These are phyloP conservation scores for Cyrtonyx montezumae DNA, from an alignment of 2,113 vertebrate genomes.

Conservation along the genomic window DNA sequence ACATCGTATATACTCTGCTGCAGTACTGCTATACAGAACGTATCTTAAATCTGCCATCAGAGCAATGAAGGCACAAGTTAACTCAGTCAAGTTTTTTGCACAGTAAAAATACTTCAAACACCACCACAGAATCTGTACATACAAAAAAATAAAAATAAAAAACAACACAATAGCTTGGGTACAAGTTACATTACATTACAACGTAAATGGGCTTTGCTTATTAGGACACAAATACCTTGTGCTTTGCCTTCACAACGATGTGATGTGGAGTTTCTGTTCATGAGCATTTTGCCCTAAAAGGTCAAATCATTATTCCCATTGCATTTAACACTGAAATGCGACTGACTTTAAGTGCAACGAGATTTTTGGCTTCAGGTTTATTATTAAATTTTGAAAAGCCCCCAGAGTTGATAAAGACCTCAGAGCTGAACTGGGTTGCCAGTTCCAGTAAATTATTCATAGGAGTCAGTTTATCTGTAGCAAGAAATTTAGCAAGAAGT, in stretches of 20 bases:
- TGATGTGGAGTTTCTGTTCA: not conserved
- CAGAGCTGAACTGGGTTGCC: constrained; percentile 7
- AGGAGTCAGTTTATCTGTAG: constrained; percentile 40
- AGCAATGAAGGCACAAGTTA: not conserved
- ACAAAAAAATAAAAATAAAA: not conserved
- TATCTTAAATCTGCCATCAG: not conserved
- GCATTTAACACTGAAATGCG: constrained; percentile 7
- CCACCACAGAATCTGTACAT: not conserved
- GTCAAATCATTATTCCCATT: not conserved
- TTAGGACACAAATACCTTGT: not conserved
- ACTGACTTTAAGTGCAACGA: not conserved
- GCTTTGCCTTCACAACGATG: not conserved
- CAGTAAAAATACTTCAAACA: not conserved
- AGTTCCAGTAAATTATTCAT: constrained; percentile 56
- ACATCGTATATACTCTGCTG: accelerated
- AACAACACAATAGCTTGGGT: accelerated
- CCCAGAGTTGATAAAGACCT: constrained; percentile 22
- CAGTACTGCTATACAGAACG: not conserved
- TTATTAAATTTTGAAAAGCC: constrained; percentile 42
- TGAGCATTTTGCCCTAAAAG: not conserved
- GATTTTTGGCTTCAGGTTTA: constrained; percentile 8
- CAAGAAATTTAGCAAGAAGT: constrained; percentile 62
- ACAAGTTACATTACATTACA: not conserved
- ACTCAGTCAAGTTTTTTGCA: not conserved
- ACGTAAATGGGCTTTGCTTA: not conserved